phyloP scores from a whole-genome alignment of 2,797 vertebrate species.

The Onychomys torridus region DNA sequence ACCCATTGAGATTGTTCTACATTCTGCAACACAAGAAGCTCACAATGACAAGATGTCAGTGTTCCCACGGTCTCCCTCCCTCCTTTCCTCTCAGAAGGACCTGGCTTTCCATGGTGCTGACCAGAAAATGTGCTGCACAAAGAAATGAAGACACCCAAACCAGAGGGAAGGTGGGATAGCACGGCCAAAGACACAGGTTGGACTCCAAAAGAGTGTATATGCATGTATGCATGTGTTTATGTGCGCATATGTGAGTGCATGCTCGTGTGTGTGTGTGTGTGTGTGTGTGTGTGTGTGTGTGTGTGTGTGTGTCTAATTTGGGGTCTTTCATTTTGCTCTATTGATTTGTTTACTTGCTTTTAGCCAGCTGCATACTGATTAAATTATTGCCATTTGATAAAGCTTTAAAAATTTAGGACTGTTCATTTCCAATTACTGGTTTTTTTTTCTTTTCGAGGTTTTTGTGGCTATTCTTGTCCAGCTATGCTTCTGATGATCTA shows the following conservation, averaged over 20 bases:
- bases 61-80: not conserved
- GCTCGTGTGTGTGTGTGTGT: not conserved
- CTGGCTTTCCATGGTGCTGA: not conserved
- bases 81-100: not conserved
- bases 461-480: conserved; percentile 48
- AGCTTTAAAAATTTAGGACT: conserved; percentile 28
- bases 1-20: conserved; percentile 92
- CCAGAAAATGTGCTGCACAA: not conserved
- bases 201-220: not conserved
- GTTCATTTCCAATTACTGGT: conserved; percentile 44
- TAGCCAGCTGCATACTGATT: conserved; percentile 10
- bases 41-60: not conserved
- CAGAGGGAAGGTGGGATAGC: no score
- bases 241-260: not conserved
- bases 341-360: conserved; percentile 50
- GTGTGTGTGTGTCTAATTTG: conserved; percentile 1
- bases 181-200: not conserved
- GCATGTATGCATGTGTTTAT: not conserved
- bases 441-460: conserved; percentile 24
- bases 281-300: not conserved
- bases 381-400: conserved; percentile 58
- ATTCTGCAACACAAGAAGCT: conserved; percentile 83
- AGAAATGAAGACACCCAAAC: not conserved
- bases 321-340: conserved; percentile 48
- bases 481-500: conserved; percentile 64